Evolutionary conservation across 2,888 invertebrate species (phyloP), one percentile per base, ranked within the genome.

Genomic region (Leucophenga maculata): DNA sequence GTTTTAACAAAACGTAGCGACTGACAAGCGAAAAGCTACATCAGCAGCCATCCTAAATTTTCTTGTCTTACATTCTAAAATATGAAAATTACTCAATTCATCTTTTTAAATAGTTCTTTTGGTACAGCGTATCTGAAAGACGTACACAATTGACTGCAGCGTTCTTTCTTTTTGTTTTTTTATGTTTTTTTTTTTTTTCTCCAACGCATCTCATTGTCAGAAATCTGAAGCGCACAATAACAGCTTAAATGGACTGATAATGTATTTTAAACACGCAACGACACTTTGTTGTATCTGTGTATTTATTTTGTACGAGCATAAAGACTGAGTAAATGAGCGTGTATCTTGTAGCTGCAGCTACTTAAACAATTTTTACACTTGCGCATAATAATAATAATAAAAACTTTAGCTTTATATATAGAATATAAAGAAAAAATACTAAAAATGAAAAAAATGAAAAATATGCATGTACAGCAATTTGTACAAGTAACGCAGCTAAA

Each of bases 231-330:
- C 50, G 50, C 1, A 59, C 9, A 59, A 44, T 48, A 65, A 48
- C 65, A 60, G 31, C 26, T 39, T 20, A 16, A 67, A 67, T 67
- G 68, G 66, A 71, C 78, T 77, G 74, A 82, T 86, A 86, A 86
- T 86, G 85, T 79, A 86, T 86, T 85, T 82, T 75, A 78, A 80
- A 79, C 86, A 86, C 86, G 86, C 86, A 86, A 80, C 83, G 82
- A 76, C 84, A 82, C 85, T 85, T 86, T 86, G 86, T 86, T 84
- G 78, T 78, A 82, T 79, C 72, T 84, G 78, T 78, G 80, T 79
- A 71, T 59, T 6, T 26, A 64, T 14, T 14, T 46, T 64, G 13
- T 22, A 64, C n/a, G 3, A 39, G 39, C 39, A 11, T 39, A 39
- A 39, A 39, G 11, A 3, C 3, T 11, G 11, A 39, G 9, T 39